Evolutionary conservation across 2,888 invertebrate species (phyloP).

Genomic region (Blomia tropicalis): DNA sequence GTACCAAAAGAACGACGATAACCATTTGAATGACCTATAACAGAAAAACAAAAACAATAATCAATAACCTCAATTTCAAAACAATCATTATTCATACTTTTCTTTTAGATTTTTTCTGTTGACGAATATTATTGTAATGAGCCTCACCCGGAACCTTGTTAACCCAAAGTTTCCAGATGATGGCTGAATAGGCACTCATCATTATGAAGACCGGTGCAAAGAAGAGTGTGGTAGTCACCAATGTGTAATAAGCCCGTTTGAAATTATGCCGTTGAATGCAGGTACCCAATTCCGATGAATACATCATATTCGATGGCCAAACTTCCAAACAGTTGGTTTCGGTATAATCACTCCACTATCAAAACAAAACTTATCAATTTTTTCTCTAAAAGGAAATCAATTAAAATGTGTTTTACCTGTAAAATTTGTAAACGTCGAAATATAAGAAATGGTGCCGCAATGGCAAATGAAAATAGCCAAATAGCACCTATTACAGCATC

Average conservation of each 20-base stretch:
- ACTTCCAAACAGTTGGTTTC: slow-evolving; percentile 37
- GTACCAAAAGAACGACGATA: slow-evolving; percentile 32
- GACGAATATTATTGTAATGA: slow-evolving; percentile 33
- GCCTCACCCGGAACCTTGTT: slow-evolving; percentile 36
- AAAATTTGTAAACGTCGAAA: slow-evolving; percentile 9
- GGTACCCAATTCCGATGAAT: slow-evolving; percentile 23
- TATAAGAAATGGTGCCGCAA: slow-evolving; percentile 35
- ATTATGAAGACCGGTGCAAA: slow-evolving; percentile 39
- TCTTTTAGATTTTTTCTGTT: slow-evolving; percentile 33
- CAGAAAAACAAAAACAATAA: slow-evolving; percentile 2
- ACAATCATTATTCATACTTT: slow-evolving; percentile 28
- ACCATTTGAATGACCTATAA: slow-evolving; percentile 33
- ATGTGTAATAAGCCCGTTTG: slow-evolving; percentile 32
- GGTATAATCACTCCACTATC: slow-evolving; percentile 35
- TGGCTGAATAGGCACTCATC: slow-evolving; percentile 37
- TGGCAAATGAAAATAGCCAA: slow-evolving; percentile 36
- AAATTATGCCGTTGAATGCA: slow-evolving; percentile 30
- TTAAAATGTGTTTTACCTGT: not conserved
- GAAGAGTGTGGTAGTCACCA: slow-evolving; percentile 37
- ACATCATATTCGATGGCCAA: slow-evolving; percentile 31
- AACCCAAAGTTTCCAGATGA: slow-evolving; percentile 38
- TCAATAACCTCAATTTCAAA: not conserved
- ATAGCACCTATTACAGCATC: slow-evolving; percentile 36
- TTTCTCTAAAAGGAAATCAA: not conserved
- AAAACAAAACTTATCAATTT: not conserved